phyloP scores from a whole-genome alignment of 2,797 vertebrate genomes.

The Enteromius anoplus region DNA sequence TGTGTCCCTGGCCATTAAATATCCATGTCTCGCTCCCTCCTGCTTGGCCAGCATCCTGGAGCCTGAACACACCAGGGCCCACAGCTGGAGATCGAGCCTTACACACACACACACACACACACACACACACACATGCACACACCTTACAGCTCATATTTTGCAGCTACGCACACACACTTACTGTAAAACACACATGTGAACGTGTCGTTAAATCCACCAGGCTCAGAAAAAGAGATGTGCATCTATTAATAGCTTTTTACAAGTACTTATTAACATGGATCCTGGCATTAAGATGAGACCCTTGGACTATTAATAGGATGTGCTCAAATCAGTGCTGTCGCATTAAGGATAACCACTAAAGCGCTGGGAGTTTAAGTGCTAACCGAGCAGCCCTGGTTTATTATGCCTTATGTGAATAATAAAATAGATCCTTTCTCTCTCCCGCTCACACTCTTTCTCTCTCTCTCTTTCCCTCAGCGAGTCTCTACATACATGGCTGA shows the following conservation, averaged over 20 bases:
- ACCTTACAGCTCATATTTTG: conserved; percentile 21
- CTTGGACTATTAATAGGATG: conserved; percentile 79
- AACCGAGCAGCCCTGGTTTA: conserved; percentile 78
- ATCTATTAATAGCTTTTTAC: conserved; percentile 76
- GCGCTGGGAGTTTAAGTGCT: conserved; percentile 78
- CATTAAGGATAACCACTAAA: conserved; percentile 75
- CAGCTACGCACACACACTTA: conserved; percentile 21
- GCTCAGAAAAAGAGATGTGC: conserved; percentile 53
- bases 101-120: conserved; percentile 37
- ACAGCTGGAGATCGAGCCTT: conserved; percentile 1
- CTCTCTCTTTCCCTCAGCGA: conserved; percentile 49
- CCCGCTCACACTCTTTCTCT: conserved; percentile 42
- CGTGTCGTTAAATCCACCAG: conserved; percentile 25
- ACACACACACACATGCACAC: conserved; percentile 18
- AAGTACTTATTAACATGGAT: conserved; percentile 72
- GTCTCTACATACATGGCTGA: conserved; percentile 72
- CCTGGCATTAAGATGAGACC: conserved; percentile 64
- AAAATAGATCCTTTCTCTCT: conserved; percentile 67
- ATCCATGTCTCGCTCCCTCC: conserved; percentile 68
- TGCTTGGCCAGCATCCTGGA: conserved; percentile 37
- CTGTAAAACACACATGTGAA: conserved; percentile 21
- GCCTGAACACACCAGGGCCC: conserved; percentile 23
- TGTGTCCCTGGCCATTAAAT: conserved; percentile 78
- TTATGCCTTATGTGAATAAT: conserved; percentile 84
- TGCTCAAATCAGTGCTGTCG: conserved; percentile 78